Base-by-base conservation (phyloP, 2,888 invertebrate genomes). In the Calephelis perditalis region DNA sequence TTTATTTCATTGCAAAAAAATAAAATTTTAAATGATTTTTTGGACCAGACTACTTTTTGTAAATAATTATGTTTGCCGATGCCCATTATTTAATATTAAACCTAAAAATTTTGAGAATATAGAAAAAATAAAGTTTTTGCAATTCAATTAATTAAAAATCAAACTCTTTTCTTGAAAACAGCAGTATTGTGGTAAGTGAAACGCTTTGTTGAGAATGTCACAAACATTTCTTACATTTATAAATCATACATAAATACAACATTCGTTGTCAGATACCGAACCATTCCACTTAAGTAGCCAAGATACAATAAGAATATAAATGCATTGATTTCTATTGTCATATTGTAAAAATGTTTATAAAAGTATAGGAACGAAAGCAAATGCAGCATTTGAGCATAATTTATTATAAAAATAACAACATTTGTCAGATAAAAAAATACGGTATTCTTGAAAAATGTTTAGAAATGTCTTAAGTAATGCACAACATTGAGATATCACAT, bases 371-470 rank as follows among this genome's bases (percentile, higher is more conserved):
- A 75, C 73, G 70, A 60, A 61, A 68, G 67, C 64, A 78, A 77
- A 78, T 77, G 77, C 77, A 73, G 61, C 63, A 67, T 73, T 78
- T 68, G 76, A 78, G 76, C 78, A 73, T 70, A 52, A 52, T 52
- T 52, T 52, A 35, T 52, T 52, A 52, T 10, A 52, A 52, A 49
- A 52, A 35, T 52, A 52, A 52, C 49, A 26, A 26, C 9, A 5
- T 35, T 26, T 10, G 10, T 5, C 10, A 26, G 49, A 52, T 52
- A 52, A 26, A 52, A 52, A 10, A 11, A 7, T 49, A 26, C 26
- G 49, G 49, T 52, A 8, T 52, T 52, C 26, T 15, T 52, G 49
- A 15, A 10, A 10, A 35, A 52, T 11, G 15, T 52, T 35, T 10
- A 9, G 11, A 35, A 52, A 52, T 35, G 11, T 52, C 52, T 52